Evolutionary conservation across 1,140 invertebrate genomes (phyloP).

Genomic region (Sycophila sp.): DNA sequence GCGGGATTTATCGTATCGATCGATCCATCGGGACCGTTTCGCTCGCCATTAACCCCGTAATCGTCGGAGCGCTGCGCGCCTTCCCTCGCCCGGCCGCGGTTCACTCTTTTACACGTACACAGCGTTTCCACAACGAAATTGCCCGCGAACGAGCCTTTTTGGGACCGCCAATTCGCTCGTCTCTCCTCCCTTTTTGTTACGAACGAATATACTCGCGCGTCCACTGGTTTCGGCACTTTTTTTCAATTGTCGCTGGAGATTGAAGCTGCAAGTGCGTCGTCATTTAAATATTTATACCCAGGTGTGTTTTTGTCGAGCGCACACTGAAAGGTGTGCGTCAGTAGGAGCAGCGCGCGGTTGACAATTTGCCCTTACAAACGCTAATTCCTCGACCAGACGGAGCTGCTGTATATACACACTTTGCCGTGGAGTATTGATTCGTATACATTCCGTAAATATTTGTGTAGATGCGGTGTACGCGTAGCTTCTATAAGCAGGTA

Average conservation of each 20-base stretch:
- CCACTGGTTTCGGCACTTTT: too few species aligned
- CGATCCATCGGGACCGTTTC: constrained; percentile 36
- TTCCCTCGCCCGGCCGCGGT: not conserved
- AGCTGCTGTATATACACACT: too few species aligned
- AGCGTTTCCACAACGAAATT: constrained; percentile 15
- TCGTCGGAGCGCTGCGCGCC: constrained; percentile 3
- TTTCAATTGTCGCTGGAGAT: not conserved
- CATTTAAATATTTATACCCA: too few species aligned
- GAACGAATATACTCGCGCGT: not conserved
- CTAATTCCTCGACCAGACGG: too few species aligned
- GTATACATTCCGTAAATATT: not conserved
- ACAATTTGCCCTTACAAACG: too few species aligned
- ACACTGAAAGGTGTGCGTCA: too few species aligned
- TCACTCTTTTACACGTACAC: constrained; percentile 10
- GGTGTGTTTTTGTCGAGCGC: too few species aligned
- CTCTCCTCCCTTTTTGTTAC: not conserved
- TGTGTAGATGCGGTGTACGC: not conserved
- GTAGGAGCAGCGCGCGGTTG: too few species aligned
- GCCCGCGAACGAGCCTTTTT: constrained; percentile 10
- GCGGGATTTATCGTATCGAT: constrained; percentile 45
- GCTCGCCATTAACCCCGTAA: constrained; percentile 43
- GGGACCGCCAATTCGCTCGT: not conserved
- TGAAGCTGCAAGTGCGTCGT: too few species aligned
- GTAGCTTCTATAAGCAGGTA: not conserved
- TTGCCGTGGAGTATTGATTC: not conserved